Evolutionary conservation across 1,140 invertebrate species (phyloP).

Genomic region (Nasonia giraulti): DNA sequence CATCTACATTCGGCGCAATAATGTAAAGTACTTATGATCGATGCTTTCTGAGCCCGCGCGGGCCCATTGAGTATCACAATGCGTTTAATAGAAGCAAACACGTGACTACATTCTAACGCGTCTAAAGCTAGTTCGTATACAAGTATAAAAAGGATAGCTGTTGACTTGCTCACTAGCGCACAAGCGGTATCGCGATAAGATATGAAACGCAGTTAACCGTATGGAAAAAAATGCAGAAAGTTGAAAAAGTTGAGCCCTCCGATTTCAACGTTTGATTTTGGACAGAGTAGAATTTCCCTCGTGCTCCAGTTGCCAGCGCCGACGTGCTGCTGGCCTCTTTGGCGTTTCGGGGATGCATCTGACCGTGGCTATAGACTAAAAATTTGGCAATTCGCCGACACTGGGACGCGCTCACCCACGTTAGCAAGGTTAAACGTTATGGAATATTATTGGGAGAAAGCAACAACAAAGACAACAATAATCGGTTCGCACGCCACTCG

Average conservation of each 20-base stretch:
- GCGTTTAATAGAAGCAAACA: constrained; percentile 22
- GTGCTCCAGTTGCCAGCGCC: not conserved
- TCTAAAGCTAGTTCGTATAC: not conserved
- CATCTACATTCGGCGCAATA: not conserved
- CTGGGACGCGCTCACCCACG: no score
- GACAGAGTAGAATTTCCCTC: not conserved
- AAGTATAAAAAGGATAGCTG: not conserved
- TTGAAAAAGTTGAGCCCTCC: not conserved
- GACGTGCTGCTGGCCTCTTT: not conserved
- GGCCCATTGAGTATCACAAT: constrained; percentile 36
- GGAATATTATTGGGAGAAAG: not conserved
- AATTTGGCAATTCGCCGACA: not conserved
- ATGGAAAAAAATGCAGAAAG: not conserved
- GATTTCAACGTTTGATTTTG: no score
- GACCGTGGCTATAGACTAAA: not conserved
- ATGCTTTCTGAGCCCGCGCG: not conserved
- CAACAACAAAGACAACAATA: not conserved
- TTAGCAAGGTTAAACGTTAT: not conserved
- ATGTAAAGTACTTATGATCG: not conserved
- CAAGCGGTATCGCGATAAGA: not conserved
- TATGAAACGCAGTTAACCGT: not conserved
- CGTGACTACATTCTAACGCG: not conserved
- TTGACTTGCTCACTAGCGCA: not conserved
- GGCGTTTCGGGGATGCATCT: not conserved
- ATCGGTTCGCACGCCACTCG: constrained; percentile 37